Evolutionary conservation across 2,888 invertebrate genomes (phyloP).

Genomic region (Sphaeridia pumilis): DNA sequence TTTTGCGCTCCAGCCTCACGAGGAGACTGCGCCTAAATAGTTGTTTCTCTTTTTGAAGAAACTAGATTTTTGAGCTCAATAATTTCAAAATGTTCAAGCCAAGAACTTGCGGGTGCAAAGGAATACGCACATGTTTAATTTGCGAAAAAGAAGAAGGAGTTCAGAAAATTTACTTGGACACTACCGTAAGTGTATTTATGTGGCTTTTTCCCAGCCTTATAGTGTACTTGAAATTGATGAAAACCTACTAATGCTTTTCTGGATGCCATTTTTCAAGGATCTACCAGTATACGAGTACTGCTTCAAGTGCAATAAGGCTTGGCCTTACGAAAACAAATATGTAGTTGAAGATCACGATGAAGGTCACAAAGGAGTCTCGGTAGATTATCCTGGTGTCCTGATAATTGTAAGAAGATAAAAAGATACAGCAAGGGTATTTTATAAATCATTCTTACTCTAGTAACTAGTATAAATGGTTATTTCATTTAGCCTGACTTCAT

Average conservation of each 20-base stretch:
- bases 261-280: too few species aligned
- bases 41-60: too few species aligned
- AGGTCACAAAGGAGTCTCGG: constrained; percentile 50
- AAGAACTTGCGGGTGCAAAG: constrained; percentile 82
- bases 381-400: constrained; percentile 56
- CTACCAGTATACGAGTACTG: constrained; percentile 77
- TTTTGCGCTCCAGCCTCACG: too few species aligned
- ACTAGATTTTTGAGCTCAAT: too few species aligned
- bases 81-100: constrained; percentile 54
- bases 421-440: background rate
- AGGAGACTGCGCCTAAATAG: too few species aligned
- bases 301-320: constrained; percentile 59
- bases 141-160: constrained; percentile 62
- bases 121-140: constrained; percentile 72
- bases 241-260: too few species aligned
- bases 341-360: constrained; percentile 55
- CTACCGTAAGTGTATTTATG: constrained; percentile 6
- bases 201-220: too few species aligned
- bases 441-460: background rate
- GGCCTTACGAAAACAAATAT: constrained; percentile 65
- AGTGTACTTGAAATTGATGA: too few species aligned
- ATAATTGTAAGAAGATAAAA: constrained; percentile 45
- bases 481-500: constrained; percentile 64
- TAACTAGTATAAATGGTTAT: too few species aligned
- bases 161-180: constrained; percentile 16